Evolutionary conservation across 2,113 vertebrate genomes (phyloP), one percentile per base, ranked within the genome.

Genomic region (Zosterops borbonicus): DNA sequence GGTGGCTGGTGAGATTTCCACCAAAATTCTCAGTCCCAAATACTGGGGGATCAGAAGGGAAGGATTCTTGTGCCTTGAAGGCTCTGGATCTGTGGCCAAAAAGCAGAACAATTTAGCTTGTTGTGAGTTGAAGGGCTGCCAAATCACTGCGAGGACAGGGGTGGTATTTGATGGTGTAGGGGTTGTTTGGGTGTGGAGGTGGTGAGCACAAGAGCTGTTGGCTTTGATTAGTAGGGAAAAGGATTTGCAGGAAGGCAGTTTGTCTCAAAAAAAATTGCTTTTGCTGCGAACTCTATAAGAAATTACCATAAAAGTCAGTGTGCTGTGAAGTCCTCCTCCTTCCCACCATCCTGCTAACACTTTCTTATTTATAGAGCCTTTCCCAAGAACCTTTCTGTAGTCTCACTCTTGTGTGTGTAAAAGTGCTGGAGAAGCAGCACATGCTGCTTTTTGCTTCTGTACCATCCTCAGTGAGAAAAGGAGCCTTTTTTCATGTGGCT

Each of bases 291-390:
- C 60, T 9, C 17, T 52, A 24, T 52, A 60, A 86, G 47, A 73
- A 91, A 68, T 93, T n/a, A n/a, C 95, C 49, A 56, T 93, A 82
- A 64, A 92, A 91, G 69, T 96, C 87, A 87, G 56, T 64, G 74
- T 87, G 52, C 41, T 91, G 65, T 82, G 82, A 60, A 63, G 65
- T 64, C 28, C 23, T 94, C n/a, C 80, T 83, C 3, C 85, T 92
- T 95, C 84, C 90, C 90, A 89, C 87, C 87, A 84, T 56, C 74
- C 95, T 94, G 62, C 92, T 95, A 83, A 83, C 14, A 11, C 93
- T 94, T 68, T 55, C 47, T 94, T 91, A 93, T 94, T 94, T 94
- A 83, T 86, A 95, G 95, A 94, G 90, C 23, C 31, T 87, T 94
- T 93, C 82, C 74, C 58, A 44, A 64, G 83, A 92, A 94, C 77